Percentiles rank a stretch among this genome's conserved stretches.
phyloP scores from a whole-genome alignment of 2,888 invertebrate genomes.

The Margaritifera margaritifera region DNA sequence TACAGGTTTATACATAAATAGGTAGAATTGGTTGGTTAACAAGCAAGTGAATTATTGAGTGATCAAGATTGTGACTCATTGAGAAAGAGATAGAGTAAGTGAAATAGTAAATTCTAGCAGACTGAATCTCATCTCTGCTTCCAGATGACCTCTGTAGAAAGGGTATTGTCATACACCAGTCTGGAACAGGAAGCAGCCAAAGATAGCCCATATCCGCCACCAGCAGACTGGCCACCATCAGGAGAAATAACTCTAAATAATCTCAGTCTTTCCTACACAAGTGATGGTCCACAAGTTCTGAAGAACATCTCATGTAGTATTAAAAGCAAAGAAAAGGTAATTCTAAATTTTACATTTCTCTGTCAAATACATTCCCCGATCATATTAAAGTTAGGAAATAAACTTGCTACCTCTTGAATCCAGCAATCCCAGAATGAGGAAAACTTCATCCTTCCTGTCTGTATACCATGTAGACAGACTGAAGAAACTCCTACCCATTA shows the following conservation, averaged over 20 bases:
- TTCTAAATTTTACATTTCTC: not conserved
- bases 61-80: too few relatives aligned
- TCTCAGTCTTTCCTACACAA: slow-evolving; percentile 26
- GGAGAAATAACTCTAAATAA: slow-evolving; percentile 40
- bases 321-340: slow-evolving; percentile 43
- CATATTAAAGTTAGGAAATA: too few relatives aligned
- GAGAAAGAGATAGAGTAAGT: not conserved
- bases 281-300: slow-evolving; percentile 24
- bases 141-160: slow-evolving; percentile 44
- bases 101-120: not conserved
- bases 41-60: too few relatives aligned
- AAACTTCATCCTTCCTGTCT: too few relatives aligned
- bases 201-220: slow-evolving; percentile 36
- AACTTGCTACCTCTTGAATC: too few relatives aligned
- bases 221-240: slow-evolving; percentile 37
- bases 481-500: too few relatives aligned
- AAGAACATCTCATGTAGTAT: slow-evolving; percentile 38
- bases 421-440: too few relatives aligned
- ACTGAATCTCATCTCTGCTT: not conserved
- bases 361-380: too few relatives aligned
- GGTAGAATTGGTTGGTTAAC: too few relatives aligned
- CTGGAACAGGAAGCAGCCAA: slow-evolving; percentile 34
- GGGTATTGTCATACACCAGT: slow-evolving; percentile 24
- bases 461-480: too few relatives aligned
- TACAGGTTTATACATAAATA: too few relatives aligned